Evolutionary conservation across 1,140 invertebrate genomes (phyloP).

Genomic region (Trichomalopsis sarcophagae): DNA sequence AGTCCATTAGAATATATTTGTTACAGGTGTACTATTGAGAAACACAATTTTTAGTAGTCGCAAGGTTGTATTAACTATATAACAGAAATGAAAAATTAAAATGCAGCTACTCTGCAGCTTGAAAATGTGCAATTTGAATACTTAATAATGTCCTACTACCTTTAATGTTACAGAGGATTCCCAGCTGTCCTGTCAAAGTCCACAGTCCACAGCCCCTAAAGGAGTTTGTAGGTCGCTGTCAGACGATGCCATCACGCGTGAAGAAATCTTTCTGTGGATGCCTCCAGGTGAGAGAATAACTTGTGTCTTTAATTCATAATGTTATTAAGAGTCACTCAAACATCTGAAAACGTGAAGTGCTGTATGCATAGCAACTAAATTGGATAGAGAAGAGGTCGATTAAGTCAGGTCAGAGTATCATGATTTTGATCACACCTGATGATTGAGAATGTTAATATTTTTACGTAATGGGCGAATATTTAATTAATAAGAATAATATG

Average conservation of each 20-base stretch:
- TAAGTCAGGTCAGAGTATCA: too few relatives aligned
- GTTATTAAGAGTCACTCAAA: background rate
- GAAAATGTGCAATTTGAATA: background rate
- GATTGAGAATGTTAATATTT: too few relatives aligned
- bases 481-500: too few relatives aligned
- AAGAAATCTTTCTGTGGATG: constrained; percentile 74
- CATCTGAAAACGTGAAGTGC: background rate
- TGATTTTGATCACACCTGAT: too few relatives aligned
- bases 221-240: constrained; percentile 73
- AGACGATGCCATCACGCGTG: constrained; percentile 74
- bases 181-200: constrained; percentile 70
- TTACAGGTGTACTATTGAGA: too few relatives aligned
- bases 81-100: too few relatives aligned
- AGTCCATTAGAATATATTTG: too few relatives aligned
- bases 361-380: background rate
- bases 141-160: constrained; percentile 4
- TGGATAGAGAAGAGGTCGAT: too few relatives aligned
- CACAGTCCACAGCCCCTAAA: constrained; percentile 71
- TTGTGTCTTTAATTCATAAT: background rate
- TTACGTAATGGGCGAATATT: too few relatives aligned
- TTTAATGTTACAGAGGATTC: constrained; percentile 69
- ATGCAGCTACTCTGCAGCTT: too few relatives aligned
- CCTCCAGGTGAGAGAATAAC: constrained; percentile 66
- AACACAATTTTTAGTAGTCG: too few relatives aligned
- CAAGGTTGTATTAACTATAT: too few relatives aligned